Percentiles rank a stretch among this genome's conserved stretches.
Evolutionary conservation across 2,888 invertebrate genomes (phyloP).

Genomic region (Crepidodera aurea): DNA sequence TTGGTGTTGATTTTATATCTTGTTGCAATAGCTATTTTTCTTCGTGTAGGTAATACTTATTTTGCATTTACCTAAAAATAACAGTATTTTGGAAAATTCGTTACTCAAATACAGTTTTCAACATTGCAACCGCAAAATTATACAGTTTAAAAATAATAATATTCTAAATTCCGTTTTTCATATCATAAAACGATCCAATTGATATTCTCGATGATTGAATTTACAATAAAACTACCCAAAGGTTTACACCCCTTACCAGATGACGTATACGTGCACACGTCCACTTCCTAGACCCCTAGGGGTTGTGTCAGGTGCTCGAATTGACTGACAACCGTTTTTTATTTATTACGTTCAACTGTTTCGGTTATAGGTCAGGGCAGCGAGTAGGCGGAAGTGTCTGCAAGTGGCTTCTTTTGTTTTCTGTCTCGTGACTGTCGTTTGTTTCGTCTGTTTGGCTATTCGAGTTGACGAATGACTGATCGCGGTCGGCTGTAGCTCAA

Average conservation of each 20-base stretch:
- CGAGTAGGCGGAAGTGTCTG: conserved; percentile 34
- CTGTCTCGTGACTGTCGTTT: conserved; percentile 23
- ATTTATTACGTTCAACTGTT: conserved; percentile 17
- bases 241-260: conserved; percentile 1
- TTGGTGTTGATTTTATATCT: too few species aligned
- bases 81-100: too few species aligned
- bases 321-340: conserved; percentile 22
- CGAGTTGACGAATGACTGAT: conserved; percentile 32
- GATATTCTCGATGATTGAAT: not conserved
- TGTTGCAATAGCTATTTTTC: too few species aligned
- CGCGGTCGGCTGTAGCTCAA: not conserved
- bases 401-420: conserved; percentile 28
- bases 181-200: not conserved
- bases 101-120: not conserved
- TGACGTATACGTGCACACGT: not conserved
- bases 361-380: conserved; percentile 29
- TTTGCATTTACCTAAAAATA: too few species aligned
- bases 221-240: not conserved
- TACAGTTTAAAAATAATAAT: not conserved
- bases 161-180: too few species aligned
- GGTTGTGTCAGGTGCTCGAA: conserved; percentile 21
- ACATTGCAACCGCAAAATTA: not conserved
- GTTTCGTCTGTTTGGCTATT: conserved; percentile 25
- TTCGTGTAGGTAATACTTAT: too few species aligned
- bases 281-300: conserved; percentile 4